Evolutionary conservation across 2,797 vertebrate species (phyloP).

Genomic region (Scyliorhinus canicula): DNA sequence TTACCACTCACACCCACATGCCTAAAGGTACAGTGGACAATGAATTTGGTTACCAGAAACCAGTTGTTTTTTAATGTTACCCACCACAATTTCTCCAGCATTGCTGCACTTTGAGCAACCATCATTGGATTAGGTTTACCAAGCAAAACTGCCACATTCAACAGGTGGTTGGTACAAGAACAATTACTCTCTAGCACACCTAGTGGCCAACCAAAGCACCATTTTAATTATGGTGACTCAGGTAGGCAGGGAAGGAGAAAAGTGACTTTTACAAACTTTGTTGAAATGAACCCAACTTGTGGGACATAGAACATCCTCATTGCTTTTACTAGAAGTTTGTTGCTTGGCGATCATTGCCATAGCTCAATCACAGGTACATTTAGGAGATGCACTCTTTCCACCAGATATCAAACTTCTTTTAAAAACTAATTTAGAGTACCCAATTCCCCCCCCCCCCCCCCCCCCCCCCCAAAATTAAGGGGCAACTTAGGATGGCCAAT

Average conservation of each 20-base stretch:
- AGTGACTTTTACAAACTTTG: background rate
- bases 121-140: background rate
- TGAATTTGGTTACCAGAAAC: background rate
- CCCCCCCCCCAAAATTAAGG: too few species aligned
- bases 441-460: too few species aligned
- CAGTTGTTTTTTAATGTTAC: background rate
- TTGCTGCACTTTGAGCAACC: background rate
- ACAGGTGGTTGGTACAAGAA: background rate
- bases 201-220: background rate
- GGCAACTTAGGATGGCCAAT: too few species aligned
- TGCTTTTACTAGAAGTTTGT: background rate
- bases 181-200: background rate
- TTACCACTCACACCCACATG: too few species aligned
- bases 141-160: background rate
- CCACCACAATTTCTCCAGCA: background rate
- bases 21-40: background rate
- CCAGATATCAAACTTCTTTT: background rate
- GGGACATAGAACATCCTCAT: too few species aligned
- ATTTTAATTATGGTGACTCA: background rate
- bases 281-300: background rate
- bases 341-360: background rate
- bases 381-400: background rate
- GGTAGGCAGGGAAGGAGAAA: background rate
- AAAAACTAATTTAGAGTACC: too few species aligned
- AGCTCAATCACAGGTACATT: background rate